Evolutionary conservation across 2,797 vertebrate species (phyloP), one percentile per base, ranked within the genome.

Genomic region (Anas flavirostris): DNA sequence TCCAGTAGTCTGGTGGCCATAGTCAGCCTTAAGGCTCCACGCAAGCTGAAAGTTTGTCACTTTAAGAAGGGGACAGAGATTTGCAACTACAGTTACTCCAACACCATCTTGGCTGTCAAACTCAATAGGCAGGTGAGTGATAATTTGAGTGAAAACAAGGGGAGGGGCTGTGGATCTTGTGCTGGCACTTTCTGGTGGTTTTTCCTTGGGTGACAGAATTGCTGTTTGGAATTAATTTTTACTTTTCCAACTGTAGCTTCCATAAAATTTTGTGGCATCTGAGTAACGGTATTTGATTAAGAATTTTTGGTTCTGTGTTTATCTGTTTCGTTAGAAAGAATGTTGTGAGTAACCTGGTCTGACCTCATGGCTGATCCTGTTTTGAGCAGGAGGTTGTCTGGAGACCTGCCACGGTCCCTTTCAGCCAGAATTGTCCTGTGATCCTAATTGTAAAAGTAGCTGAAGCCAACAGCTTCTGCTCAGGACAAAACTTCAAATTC

Each of bases 11-110:
- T 99, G 74, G 99, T 99, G 94, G 99, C 99, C 96, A 99, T 99
- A 31, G 99, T 99, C 81, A 99, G 99, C 97, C 99, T 99, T 93
- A 99, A 99, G 98, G 99, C 99, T 5, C 99, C 99, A 35, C 98
- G 99, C 95, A 99, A 99, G 96, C 98, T 99, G 29, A 99, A 99
- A 96, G 99, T 99, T 70, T 99, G 99, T 97, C 99, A 99, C 96
- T 99, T 99, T 91, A 99, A 99, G 98, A 99, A 99, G 97, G 99
- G 99, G 94, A 99, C 99, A 0, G 99, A 99, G 97, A 99, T 99
- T 97, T 99, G 99, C 97, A 99, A 99, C 98, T 99, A 99, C 97
- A 99, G 99, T 80, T 99, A 99, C 95, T 99, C 99, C 78, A 99
- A 99, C 97, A 99, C 99, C 58, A 99, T 99, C 82, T 97, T 99